phyloP scores from a whole-genome alignment of 1,140 invertebrate genomes.

The Solenopsis invicta region DNA sequence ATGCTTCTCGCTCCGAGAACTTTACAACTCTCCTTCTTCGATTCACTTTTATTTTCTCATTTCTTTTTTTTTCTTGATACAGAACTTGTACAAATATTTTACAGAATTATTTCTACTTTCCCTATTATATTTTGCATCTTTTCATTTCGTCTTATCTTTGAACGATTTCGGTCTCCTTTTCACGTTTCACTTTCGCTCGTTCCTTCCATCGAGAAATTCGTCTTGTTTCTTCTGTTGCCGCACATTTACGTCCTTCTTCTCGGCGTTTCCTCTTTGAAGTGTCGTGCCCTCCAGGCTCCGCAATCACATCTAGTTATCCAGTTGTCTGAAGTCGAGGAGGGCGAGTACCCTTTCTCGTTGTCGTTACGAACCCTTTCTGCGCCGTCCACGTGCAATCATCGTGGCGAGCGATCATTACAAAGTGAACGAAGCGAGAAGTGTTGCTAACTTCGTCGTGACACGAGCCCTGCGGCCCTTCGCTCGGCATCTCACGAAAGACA shows the following conservation, averaged over 20 bases:
- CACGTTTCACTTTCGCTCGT: slow-evolving; percentile 20
- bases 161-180: background rate
- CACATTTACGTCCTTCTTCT: slow-evolving; percentile 22
- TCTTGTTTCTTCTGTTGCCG: background rate
- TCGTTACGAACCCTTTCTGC: slow-evolving; percentile 41
- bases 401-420: slow-evolving; percentile 63
- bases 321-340: slow-evolving; percentile 33
- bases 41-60: background rate
- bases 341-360: slow-evolving; percentile 38
- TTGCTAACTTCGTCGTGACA: slow-evolving; percentile 72
- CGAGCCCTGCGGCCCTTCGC: background rate
- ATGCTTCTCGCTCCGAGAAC: background rate
- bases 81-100: background rate
- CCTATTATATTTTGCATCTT: background rate
- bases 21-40: background rate
- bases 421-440: slow-evolving; percentile 69
- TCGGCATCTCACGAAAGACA: slow-evolving; percentile 28
- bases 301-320: slow-evolving; percentile 59
- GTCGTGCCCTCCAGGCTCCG: slow-evolving; percentile 19
- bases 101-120: no score
- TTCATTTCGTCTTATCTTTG: background rate
- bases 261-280: slow-evolving; percentile 39
- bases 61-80: background rate
- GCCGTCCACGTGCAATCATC: slow-evolving; percentile 30
- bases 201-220: slow-evolving; percentile 22